A percentile compares a stretch with the other conserved stretches of the same genome.
These are phyloP conservation scores for Lamproptera curius DNA, from an alignment of 2,888 invertebrate genomes.

Conservation along the genomic window DNA sequence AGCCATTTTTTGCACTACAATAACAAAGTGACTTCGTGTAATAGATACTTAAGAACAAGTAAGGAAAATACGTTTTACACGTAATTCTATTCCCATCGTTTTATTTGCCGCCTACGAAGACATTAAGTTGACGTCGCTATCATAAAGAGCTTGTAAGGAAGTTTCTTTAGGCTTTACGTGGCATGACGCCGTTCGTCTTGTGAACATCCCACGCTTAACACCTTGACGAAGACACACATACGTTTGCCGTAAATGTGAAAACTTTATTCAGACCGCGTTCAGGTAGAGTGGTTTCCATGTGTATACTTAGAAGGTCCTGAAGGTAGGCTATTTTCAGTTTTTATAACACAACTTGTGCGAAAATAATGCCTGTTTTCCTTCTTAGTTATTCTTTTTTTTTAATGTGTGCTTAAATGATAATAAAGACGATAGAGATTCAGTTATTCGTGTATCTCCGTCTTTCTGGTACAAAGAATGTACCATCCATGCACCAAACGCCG, in stretches of 20 bases:
- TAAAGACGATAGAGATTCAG: no score
- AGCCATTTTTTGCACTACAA: no score
- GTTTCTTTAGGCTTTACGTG: conserved; percentile 25
- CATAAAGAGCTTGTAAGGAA: conserved; percentile 10
- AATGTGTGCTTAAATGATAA: no score
- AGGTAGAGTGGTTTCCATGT: conserved; percentile 9
- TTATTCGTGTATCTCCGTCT: no score
- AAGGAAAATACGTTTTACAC: no score
- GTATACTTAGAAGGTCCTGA: not conserved
- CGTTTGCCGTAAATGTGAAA: conserved; percentile 12
- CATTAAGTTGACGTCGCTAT: conserved; percentile 32
- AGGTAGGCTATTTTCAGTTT: not conserved
- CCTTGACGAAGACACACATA: conserved; percentile 6
- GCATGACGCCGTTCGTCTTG: conserved; percentile 4
- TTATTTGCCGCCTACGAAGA: conserved; percentile 35
- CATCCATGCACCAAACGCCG: no score
- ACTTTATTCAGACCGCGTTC: conserved; percentile 8
- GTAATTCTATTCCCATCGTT: conserved; percentile 38
- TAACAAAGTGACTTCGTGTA: no score
- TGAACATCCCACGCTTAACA: conserved; percentile 11
- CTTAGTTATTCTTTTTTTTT: no score
- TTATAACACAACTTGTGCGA: not conserved
- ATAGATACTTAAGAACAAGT: no score
- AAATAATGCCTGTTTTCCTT: no score
- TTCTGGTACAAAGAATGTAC: no score